These are phyloP conservation scores for Berghia stephanieae DNA, from an alignment of 1,140 invertebrate genomes.

Conservation along the genomic window DNA sequence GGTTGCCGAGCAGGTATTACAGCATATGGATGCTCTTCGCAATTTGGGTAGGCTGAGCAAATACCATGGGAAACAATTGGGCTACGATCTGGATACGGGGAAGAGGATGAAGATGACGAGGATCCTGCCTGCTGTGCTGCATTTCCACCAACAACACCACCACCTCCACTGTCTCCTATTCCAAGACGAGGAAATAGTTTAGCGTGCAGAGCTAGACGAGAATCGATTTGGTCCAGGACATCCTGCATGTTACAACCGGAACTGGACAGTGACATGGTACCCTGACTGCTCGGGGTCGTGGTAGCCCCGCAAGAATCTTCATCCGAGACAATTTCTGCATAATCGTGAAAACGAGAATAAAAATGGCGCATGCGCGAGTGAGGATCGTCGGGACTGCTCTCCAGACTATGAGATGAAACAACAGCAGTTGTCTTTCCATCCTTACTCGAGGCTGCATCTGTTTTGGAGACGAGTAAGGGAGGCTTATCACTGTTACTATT, in stretches of 20 bases:
- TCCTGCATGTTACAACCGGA: conserved; percentile 41
- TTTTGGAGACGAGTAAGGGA: too few species aligned
- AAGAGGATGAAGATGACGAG: too few species aligned
- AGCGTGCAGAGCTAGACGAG: conserved; percentile 22
- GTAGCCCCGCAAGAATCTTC: conserved; percentile 31
- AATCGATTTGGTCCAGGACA: conserved; percentile 35
- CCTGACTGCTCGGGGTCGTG: conserved; percentile 1
- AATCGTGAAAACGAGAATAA: conserved; percentile 53
- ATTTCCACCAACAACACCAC: conserved; percentile 23
- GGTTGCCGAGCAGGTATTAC: too few species aligned
- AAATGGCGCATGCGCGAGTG: conserved; percentile 12
- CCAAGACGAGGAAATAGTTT: conserved; percentile 25
- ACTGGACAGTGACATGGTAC: conserved; percentile 27
- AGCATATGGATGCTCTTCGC: too few species aligned
- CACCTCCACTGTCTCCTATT: conserved; percentile 22
- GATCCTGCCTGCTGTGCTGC: conserved; percentile 25
- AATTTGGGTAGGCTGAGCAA: too few species aligned
- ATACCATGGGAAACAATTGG: too few species aligned
- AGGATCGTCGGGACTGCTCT: conserved; percentile 16
- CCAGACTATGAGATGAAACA: too few species aligned
- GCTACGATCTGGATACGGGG: too few species aligned
- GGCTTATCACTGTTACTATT: too few species aligned
- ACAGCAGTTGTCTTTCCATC: too few species aligned
- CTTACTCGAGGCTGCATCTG: too few species aligned
- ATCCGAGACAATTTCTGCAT: conserved; percentile 56